Conservation (phyloP, 2,888 invertebrate genomes). For the Melolontha melolontha region DNA sequence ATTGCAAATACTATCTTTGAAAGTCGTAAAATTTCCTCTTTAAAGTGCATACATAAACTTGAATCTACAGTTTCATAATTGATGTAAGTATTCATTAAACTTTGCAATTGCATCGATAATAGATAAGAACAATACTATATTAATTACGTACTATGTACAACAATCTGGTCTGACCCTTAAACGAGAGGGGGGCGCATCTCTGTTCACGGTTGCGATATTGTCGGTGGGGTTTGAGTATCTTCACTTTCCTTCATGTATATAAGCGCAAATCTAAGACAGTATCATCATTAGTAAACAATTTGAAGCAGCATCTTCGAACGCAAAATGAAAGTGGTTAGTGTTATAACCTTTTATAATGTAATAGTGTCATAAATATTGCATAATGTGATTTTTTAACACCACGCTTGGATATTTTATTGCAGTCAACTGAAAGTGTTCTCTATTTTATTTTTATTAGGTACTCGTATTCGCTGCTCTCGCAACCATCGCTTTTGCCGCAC, state of each 20-base stretch:
- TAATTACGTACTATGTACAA: slow-evolving; percentile 9
- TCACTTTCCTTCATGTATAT: slow-evolving; percentile 35
- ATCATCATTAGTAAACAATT: slow-evolving; percentile 30
- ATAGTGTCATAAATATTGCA: slow-evolving; percentile 7
- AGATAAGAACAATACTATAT: slow-evolving; percentile 5
- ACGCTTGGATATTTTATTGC: slow-evolving; percentile 16
- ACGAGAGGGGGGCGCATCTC: slow-evolving; percentile 18
- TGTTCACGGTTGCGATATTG: slow-evolving; percentile 4
- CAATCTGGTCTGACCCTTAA: slow-evolving; percentile 21
- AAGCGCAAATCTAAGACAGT: slow-evolving; percentile 16
- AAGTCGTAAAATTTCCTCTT: no score
- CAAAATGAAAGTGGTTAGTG: slow-evolving; percentile 47
- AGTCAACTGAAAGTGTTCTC: slow-evolving; percentile 11
- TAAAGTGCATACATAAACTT: no score
- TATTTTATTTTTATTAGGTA: slow-evolving; percentile 44
- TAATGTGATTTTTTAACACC: slow-evolving; percentile 4
- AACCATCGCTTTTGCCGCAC: slow-evolving; percentile 25
- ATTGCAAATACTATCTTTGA: no score
- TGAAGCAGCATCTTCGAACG: slow-evolving; percentile 40
- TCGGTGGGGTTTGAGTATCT: slow-evolving; percentile 34
- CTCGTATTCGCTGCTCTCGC: slow-evolving; percentile 49
- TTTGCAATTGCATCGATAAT: neutral
- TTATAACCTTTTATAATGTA: slow-evolving; percentile 7
- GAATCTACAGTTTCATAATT: no score
- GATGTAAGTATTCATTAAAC: no score